phyloP scores from a whole-genome alignment of 2,113 vertebrate species.

The Anolis sagrei region DNA sequence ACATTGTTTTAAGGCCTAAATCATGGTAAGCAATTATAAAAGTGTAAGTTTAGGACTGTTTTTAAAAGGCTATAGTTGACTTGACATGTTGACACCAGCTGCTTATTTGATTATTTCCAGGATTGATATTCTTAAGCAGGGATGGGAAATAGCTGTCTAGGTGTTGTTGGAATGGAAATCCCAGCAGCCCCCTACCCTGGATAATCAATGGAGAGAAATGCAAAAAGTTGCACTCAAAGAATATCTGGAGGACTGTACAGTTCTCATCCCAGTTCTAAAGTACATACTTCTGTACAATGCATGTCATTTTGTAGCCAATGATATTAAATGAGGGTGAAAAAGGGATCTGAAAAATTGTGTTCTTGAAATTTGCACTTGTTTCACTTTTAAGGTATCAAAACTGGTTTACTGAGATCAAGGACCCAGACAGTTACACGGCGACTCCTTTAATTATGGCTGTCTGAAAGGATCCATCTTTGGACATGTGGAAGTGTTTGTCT shows the following conservation, averaged over 20 bases:
- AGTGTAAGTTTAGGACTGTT: too few relatives aligned
- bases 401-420: background rate
- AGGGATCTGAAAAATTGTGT: background rate
- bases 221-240: too few relatives aligned
- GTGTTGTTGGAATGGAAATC: too few relatives aligned
- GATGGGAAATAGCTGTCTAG: too few relatives aligned
- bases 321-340: background rate
- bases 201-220: too few relatives aligned
- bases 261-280: background rate
- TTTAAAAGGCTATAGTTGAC: background rate
- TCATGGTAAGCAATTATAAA: background rate
- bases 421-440: too few relatives aligned
- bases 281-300: constrained; percentile 29
- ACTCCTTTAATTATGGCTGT: background rate
- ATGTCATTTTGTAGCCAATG: constrained; percentile 22
- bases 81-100: background rate
- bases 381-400: background rate
- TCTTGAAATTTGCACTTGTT: constrained; percentile 10
- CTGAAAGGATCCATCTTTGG: background rate
- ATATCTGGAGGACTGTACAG: too few relatives aligned
- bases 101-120: background rate
- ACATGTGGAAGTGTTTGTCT: background rate
- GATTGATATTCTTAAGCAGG: background rate
- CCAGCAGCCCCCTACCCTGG: too few relatives aligned
- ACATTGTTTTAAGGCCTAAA: background rate